Percentiles rank a stretch among this genome's conserved stretches.
Evolutionary conservation across 2,888 invertebrate genomes (phyloP).

Genomic region (Schizotus pectinicornis): DNA sequence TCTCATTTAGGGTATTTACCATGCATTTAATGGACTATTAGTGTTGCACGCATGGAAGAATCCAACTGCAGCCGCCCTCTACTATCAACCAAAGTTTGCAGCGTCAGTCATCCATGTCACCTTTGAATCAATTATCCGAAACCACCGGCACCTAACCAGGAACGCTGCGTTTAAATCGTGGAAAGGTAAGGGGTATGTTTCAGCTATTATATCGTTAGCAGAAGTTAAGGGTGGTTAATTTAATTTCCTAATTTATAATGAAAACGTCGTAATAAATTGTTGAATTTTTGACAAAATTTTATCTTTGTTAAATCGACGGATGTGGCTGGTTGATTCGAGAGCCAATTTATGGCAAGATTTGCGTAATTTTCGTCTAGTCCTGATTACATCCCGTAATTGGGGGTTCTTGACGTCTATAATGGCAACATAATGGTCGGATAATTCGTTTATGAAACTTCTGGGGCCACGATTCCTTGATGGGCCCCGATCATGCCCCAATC

Average conservation of each 20-base stretch:
- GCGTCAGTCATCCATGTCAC: slow-evolving; percentile 13
- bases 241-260: slow-evolving; percentile 24
- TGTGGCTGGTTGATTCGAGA: slow-evolving; percentile 8
- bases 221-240: slow-evolving; percentile 25
- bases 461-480: slow-evolving; percentile 16
- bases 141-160: not conserved
- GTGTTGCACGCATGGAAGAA: slow-evolving; percentile 27
- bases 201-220: slow-evolving; percentile 19
- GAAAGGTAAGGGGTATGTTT: slow-evolving; percentile 10
- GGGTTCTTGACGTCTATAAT: slow-evolving; percentile 20
- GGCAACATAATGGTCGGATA: slow-evolving; percentile 21
- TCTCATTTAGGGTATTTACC: slow-evolving; percentile 21
- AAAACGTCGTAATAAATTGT: not conserved
- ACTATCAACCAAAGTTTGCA: slow-evolving; percentile 17
- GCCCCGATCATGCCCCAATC: slow-evolving; percentile 14
- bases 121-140: slow-evolving; percentile 4
- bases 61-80: slow-evolving; percentile 24
- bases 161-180: slow-evolving; percentile 14
- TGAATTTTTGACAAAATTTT: not conserved
- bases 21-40: slow-evolving; percentile 26
- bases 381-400: slow-evolving; percentile 19
- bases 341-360: slow-evolving; percentile 12
- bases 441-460: slow-evolving; percentile 27
- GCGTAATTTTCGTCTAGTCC: slow-evolving; percentile 24
- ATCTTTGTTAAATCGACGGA: not conserved